These are phyloP conservation scores for Mylabris phalerata DNA, from an alignment of 1,140 invertebrate species.

Conservation along the genomic window DNA sequence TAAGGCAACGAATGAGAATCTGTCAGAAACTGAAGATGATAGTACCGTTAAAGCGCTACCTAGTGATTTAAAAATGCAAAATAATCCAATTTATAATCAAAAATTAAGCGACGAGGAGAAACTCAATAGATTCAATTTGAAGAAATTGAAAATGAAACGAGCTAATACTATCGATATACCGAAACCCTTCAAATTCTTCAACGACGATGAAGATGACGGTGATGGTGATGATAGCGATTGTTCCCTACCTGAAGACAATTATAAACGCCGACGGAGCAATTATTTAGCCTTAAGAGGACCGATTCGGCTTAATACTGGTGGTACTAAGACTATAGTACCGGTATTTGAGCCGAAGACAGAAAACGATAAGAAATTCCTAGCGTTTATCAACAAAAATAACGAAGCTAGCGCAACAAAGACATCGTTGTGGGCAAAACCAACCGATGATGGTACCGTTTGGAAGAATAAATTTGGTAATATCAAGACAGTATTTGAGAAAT, in stretches of 20 bases:
- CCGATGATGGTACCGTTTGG: conserved; percentile 34
- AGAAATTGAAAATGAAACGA: conserved; percentile 73
- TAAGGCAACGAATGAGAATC: conserved; percentile 3
- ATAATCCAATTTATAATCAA: conserved; percentile 28
- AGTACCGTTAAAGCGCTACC: conserved; percentile 21
- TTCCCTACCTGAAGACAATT: conserved; percentile 37
- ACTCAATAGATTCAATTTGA: conserved; percentile 53
- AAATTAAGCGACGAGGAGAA: conserved; percentile 24
- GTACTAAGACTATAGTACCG: conserved; percentile 47
- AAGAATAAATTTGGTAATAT: conserved; percentile 71
- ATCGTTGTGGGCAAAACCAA: conserved; percentile 36
- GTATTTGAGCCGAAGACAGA: conserved; percentile 73
- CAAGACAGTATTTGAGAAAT: conserved; percentile 71
- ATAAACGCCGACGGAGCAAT: conserved; percentile 36
- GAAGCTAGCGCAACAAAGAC: conserved; percentile 17
- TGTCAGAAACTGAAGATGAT: conserved; percentile 18
- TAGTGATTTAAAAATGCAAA: neutral
- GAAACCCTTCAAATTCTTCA: conserved; percentile 54
- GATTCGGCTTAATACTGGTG: conserved; percentile 50
- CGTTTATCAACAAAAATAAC: conserved; percentile 64
- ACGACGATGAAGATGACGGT: conserved; percentile 45
- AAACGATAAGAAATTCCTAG: conserved; percentile 76
- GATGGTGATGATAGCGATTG: conserved; percentile 31
- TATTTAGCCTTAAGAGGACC: conserved; percentile 49
- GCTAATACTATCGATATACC: conserved; percentile 85